Evolutionary conservation across 2,888 invertebrate species (phyloP).

Genomic region (Ophion costatus): DNA sequence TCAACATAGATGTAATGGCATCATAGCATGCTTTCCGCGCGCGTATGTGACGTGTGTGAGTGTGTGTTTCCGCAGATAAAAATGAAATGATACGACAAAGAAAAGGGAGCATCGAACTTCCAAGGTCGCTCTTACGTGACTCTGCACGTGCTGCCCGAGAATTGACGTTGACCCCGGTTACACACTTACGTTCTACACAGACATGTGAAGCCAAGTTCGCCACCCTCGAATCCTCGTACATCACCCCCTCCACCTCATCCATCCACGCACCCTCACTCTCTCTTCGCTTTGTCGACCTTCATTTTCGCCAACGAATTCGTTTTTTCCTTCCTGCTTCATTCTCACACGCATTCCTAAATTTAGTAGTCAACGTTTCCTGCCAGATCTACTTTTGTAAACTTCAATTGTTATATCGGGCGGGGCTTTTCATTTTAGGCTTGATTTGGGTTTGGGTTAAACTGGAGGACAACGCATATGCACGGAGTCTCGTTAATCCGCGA

Average conservation of each 20-base stretch:
- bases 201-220: slow-evolving; percentile 17
- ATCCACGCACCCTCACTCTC: too few species aligned
- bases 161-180: slow-evolving; percentile 73
- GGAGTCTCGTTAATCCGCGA: too few species aligned
- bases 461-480: too few species aligned
- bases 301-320: slow-evolving; percentile 32
- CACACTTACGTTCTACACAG: slow-evolving; percentile 24
- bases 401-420: background rate
- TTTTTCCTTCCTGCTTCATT: background rate
- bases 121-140: slow-evolving; percentile 81
- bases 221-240: slow-evolving; percentile 37
- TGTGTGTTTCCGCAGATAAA: slow-evolving; percentile 18
- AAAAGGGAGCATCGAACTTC: slow-evolving; percentile 77
- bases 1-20: too few species aligned
- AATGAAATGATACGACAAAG: slow-evolving; percentile 42
- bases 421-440: too few species aligned
- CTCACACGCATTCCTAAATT: background rate
- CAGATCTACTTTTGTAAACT: background rate
- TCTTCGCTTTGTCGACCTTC: background rate
- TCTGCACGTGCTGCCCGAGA: slow-evolving; percentile 78
- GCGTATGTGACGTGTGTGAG: background rate
- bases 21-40: background rate
- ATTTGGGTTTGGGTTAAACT: too few species aligned
- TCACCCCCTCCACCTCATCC: background rate
- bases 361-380: background rate